Base-by-base conservation (phyloP, 2,797 vertebrate genomes). In the Rhinogobio ventralis region DNA sequence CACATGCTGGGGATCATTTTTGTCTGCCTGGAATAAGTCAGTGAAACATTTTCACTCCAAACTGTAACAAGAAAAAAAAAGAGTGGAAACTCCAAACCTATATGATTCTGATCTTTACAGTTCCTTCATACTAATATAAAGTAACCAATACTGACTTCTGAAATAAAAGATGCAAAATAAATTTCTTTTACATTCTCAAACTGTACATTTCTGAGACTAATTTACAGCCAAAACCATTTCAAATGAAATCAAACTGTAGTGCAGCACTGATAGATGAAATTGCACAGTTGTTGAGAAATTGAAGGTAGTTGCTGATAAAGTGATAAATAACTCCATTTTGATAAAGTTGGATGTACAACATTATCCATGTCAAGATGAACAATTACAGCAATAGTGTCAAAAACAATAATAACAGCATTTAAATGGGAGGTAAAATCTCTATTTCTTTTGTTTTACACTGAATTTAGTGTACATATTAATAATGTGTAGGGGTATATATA, bases 101-200 rank as follows among this genome's bases (percentile, higher is more conserved):
- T 57, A 72, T 36, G 46, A 67, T 55, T 75, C n/a, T n/a, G 13
- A 62, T 62, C 13, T 71, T 86, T 74, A 68, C 67, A 71, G 33
- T 81, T 36, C 67, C 74, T 78, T 78, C 62, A 78, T 77, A 57
- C 25, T 33, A 77, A 78, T 69, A 78, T 78, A 73, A 42, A 86
- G 77, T 28, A 77, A 86, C 74, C 83, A 87, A 87, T 88, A 89
- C 74, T 86, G 72, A 71, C 23, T 76, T 30, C 13, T 30, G 51
- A 86, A 74, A 72, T 5, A 66, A 74, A 62, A 86, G 53, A 76
- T 8, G 39, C 55, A 19, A 85, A 68, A 77, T 86, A 76, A 64
- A 84, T 11, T 25, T 76, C 2, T 75, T 67, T 33, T 80, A 85
- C 85, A 80, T 33, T 85, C 75, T 82, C 45, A 83, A 86, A 84